Evolutionary conservation across 2,113 vertebrate genomes (phyloP).

Genomic region (Cariama cristata): DNA sequence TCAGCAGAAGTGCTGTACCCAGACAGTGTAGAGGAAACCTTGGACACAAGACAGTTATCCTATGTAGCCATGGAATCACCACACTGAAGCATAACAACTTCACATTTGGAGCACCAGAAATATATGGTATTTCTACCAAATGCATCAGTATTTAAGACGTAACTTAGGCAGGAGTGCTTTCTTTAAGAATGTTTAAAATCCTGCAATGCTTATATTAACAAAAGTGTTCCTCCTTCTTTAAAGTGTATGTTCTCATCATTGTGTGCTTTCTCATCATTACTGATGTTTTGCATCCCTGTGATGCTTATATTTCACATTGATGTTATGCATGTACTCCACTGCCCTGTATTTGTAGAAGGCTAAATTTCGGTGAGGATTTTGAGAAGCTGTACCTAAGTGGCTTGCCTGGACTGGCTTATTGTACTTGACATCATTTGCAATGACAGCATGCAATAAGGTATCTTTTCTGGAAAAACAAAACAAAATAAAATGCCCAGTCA

Average conservation of each 20-base stretch:
- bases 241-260: fast-evolving
- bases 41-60: not conserved
- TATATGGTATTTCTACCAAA: not conserved
- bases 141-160: not conserved
- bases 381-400: not conserved
- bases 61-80: fast-evolving
- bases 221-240: not conserved
- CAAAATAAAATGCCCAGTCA: not conserved
- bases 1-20: not conserved
- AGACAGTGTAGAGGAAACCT: not conserved
- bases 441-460: not conserved
- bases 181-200: not conserved
- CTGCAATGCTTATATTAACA: not conserved
- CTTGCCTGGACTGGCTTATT: not conserved
- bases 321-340: fast-evolving
- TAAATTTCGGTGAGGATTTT: not conserved
- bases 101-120: not conserved
- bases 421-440: not conserved
- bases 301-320: not conserved
- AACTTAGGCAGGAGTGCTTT: not conserved
- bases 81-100: not conserved
- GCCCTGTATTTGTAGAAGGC: not conserved
- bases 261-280: not conserved
- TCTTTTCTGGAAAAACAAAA: not conserved
- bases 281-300: not conserved